Evolutionary conservation across 2,888 invertebrate species (phyloP).

Genomic region (Spisula solida): DNA sequence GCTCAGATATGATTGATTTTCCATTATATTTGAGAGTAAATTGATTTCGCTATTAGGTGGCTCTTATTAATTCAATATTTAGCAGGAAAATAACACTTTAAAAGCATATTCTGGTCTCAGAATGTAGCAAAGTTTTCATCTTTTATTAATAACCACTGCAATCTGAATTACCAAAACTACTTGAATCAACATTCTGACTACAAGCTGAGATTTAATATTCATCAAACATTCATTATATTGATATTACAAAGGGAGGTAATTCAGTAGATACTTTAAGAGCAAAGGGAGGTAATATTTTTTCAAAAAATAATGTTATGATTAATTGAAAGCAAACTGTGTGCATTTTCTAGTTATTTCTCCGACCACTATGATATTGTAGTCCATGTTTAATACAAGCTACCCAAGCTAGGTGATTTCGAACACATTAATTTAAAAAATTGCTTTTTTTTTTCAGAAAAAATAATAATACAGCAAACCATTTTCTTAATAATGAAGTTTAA

Average conservation of each 20-base stretch:
- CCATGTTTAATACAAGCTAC: no score
- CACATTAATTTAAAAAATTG: no score
- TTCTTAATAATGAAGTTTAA: no score
- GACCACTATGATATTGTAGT: no score
- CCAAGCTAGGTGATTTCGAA: no score
- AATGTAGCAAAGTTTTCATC: conserved; percentile 36
- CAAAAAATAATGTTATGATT: not conserved
- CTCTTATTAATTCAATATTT: conserved; percentile 57
- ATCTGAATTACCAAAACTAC: conserved; percentile 22
- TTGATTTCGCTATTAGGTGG: conserved; percentile 50
- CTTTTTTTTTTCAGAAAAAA: no score
- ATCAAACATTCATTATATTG: conserved; percentile 20
- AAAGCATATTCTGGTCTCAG: conserved; percentile 40
- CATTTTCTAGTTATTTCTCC: no score
- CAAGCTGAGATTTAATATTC: conserved; percentile 20
- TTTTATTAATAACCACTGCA: conserved; percentile 45
- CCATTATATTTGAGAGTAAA: conserved; percentile 60
- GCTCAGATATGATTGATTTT: conserved; percentile 63
- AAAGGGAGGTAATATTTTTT: not conserved
- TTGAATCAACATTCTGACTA: not conserved
- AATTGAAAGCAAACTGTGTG: not conserved
- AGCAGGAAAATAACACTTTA: conserved; percentile 54
- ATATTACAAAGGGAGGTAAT: conserved; percentile 18
- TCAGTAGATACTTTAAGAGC: not conserved
- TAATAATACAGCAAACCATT: no score